Evolutionary conservation across 2,888 invertebrate genomes (phyloP), one percentile per base, ranked within the genome.

Genomic region (Meiosimyza decipiens): DNA sequence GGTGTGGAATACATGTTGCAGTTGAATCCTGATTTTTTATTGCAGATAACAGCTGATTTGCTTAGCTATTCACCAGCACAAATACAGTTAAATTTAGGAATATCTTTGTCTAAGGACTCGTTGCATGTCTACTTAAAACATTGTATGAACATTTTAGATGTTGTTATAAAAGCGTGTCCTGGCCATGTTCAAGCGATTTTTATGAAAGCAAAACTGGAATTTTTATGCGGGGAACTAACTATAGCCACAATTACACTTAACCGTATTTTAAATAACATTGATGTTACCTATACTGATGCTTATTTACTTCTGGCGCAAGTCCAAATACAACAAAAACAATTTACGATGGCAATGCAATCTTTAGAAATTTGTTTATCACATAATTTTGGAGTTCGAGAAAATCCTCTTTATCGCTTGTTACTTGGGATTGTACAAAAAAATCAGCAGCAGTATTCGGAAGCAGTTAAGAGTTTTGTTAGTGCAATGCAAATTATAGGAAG

Each of bases 321-420:
- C 69, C 92, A 94, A 77, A 90, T 96, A 7, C 91, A 91, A 73
- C 91, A 92, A 81, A 89, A 90, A 54, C 89, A 90, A 62, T 94
- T 90, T 80, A 90, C 92, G 18, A 90, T 93, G 82, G 98, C 98
- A 0, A 90, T 93, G 13, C 95, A 96, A 84, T 93, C 92, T 71
- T 88, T 99, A 62, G 98, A 98, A 87, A 91, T 94, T 77, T 96
- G 95, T 72, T 88, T 98, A 15, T 97, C 97, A 82, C 94, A 95
- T 82, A 95, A 98, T 86, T 98, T 99, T 83, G 93, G 95, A 87
- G 93, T 98, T 0, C 89, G 97, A 77, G 97, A 98, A 74, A 94
- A 95, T 86, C 95, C 97, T 0, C 89, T 96, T 84, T 99, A 96
- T 83, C 95, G 97, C 87, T 90, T 97, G 75, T 90, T 97, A 1